These are phyloP conservation scores for Globia sparganii DNA, from an alignment of 2,888 invertebrate species.

Conservation along the genomic window DNA sequence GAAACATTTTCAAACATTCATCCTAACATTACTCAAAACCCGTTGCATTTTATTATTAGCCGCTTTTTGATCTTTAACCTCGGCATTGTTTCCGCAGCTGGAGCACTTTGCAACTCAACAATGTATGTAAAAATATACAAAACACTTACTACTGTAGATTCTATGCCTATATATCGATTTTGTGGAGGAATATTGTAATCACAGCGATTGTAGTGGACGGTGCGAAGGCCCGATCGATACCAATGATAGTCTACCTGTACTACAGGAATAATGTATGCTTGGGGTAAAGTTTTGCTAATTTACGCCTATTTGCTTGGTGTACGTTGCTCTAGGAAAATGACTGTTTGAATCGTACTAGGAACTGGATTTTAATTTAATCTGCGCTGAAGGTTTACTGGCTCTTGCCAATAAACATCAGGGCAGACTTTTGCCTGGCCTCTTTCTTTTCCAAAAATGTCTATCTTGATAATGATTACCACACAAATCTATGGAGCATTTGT, in stretches of 20 bases:
- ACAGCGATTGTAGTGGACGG: background rate
- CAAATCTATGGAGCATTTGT: background rate
- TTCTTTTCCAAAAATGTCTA: background rate
- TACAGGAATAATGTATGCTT: background rate
- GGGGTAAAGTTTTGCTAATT: background rate
- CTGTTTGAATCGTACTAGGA: background rate
- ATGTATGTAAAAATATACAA: constrained; percentile 60
- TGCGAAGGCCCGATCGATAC: constrained; percentile 12
- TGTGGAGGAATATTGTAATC: constrained; percentile 21
- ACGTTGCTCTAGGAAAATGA: background rate
- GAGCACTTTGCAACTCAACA: constrained; percentile 48
- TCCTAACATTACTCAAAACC: constrained; percentile 30
- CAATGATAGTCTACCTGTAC: background rate
- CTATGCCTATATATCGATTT: constrained; percentile 13
- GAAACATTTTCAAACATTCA: background rate
- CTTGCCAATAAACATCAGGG: background rate
- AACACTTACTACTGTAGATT: constrained; percentile 41
- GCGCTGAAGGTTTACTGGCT: background rate
- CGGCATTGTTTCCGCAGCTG: constrained; percentile 65
- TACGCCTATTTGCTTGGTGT: background rate
- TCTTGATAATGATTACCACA: too few relatives aligned
- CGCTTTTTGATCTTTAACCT: constrained; percentile 67
- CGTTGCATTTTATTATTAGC: constrained; percentile 60
- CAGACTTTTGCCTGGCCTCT: background rate
- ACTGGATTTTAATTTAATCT: background rate